These are phyloP conservation scores for Columbina picui DNA, from an alignment of 2,113 vertebrate genomes.

Conservation along the genomic window DNA sequence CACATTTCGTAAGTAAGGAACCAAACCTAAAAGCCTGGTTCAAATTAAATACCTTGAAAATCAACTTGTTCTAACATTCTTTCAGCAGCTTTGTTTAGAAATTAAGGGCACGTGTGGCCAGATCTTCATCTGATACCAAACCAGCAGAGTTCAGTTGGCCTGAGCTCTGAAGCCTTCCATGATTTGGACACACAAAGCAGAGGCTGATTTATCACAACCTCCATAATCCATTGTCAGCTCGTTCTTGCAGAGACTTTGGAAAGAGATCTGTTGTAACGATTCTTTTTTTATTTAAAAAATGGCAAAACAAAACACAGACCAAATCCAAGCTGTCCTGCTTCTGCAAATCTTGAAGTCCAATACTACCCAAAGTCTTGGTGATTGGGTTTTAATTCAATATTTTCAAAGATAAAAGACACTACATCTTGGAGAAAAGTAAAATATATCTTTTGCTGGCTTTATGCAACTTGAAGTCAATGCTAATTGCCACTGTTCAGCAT, in stretches of 20 bases:
- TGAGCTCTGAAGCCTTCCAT: background rate
- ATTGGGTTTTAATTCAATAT: background rate
- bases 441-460: background rate
- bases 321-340: background rate
- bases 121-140: background rate
- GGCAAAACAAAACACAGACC: background rate
- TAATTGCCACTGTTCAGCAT: background rate
- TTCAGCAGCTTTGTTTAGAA: background rate
- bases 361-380: background rate
- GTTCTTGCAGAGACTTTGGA: background rate
- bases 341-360: background rate
- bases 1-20: background rate
- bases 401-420: background rate
- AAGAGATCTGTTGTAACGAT: background rate
- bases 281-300: background rate
- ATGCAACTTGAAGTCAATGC: background rate
- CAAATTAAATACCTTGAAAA: background rate
- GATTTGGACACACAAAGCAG: background rate
- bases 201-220: background rate
- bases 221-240: background rate
- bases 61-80: background rate
- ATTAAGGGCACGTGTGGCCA: background rate
- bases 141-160: background rate
- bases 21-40: background rate
- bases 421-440: background rate